A percentile compares a stretch with the other conserved stretches of the same genome.
Evolutionary conservation across 2,113 vertebrate species (phyloP).

Genomic region (Oplegnathus fasciatus): DNA sequence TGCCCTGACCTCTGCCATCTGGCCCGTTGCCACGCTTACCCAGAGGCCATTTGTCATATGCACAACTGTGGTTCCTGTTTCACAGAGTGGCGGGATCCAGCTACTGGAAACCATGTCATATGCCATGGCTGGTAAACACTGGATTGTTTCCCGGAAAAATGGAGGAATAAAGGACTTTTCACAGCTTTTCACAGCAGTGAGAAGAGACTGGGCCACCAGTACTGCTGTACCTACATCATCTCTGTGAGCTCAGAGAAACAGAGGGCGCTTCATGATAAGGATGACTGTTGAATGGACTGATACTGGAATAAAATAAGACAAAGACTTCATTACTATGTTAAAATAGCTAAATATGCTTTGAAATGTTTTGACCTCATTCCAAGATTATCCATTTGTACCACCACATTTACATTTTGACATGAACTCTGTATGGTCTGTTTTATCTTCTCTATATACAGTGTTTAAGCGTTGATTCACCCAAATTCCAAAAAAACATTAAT

Average conservation of each 20-base stretch:
- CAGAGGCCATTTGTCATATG: constrained; percentile 59
- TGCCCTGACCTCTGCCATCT: constrained; percentile 71
- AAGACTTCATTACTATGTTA: background rate
- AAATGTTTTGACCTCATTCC: background rate
- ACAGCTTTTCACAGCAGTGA: background rate
- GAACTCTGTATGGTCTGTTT: background rate
- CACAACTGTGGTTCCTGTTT: constrained; percentile 73
- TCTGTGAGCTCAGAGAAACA: constrained; percentile 1
- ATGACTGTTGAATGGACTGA: constrained; percentile 3
- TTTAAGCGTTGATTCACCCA: background rate
- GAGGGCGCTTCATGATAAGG: background rate
- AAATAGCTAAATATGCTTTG: background rate
- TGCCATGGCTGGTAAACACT: constrained; percentile 67
- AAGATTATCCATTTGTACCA: background rate
- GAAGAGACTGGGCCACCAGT: background rate
- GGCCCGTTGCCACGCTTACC: constrained; percentile 59
- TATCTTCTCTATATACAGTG: background rate
- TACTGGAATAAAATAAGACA: background rate
- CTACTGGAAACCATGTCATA: constrained; percentile 62
- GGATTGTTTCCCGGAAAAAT: background rate
- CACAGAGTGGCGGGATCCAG: constrained; percentile 68
- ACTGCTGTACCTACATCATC: background rate
- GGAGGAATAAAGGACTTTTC: background rate
- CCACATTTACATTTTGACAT: background rate
- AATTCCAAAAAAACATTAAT: background rate